Evolutionary conservation across 2,797 vertebrate species (phyloP).

Genomic region (Pteronotus mesoamericanus): DNA sequence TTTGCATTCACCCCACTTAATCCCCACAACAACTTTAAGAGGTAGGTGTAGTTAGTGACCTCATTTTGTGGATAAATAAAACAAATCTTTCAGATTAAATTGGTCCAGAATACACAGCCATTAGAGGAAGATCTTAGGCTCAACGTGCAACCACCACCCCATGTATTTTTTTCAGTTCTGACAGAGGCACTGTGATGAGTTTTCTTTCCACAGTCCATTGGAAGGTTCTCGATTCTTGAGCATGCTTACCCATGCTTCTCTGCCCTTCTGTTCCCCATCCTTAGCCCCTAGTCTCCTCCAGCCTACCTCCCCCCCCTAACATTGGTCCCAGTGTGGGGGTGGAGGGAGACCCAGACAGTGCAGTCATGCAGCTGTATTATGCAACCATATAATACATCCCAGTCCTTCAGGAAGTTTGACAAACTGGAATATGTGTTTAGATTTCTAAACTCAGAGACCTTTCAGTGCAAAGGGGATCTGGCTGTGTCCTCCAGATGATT

Average conservation of each 20-base stretch:
- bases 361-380: slow-evolving; percentile 45
- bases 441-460: slow-evolving; percentile 75
- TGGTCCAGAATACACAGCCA: background rate
- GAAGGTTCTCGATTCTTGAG: background rate
- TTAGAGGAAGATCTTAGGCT: background rate
- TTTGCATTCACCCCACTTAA: background rate
- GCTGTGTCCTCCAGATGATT: slow-evolving; percentile 68
- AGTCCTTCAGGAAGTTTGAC: slow-evolving; percentile 78
- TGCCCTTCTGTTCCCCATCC: slow-evolving; percentile 24
- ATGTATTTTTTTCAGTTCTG: background rate
- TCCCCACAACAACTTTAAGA: background rate
- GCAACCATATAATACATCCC: slow-evolving; percentile 72
- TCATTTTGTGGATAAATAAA: background rate
- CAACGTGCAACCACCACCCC: background rate
- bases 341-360: background rate
- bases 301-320: background rate
- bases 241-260: background rate
- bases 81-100: background rate
- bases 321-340: fast-evolving
- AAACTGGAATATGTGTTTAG: slow-evolving; percentile 77
- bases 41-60: too few species aligned
- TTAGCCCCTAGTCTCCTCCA: background rate
- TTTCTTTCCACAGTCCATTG: background rate
- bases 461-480: slow-evolving; percentile 74
- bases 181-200: background rate